A percentile compares a stretch with the other conserved stretches of the same genome.
Evolutionary conservation across 2,797 vertebrate genomes (phyloP).

Genomic region (Rachycentron canadum): DNA sequence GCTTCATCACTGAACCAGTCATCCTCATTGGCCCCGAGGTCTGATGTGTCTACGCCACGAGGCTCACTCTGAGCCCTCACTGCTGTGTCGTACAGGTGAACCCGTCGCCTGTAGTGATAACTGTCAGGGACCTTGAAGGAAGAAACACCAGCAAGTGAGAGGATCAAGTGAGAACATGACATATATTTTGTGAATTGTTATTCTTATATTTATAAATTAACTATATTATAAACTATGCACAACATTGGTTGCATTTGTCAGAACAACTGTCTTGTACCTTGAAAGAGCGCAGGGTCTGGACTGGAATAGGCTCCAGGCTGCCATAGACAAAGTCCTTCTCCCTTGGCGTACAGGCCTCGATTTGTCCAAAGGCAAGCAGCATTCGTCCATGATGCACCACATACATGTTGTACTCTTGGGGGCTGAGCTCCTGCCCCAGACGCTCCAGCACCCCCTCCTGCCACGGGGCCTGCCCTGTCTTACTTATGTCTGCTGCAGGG

Average conservation of each 20-base stretch:
- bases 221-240: constrained; percentile 15
- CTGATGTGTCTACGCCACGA: constrained; percentile 91
- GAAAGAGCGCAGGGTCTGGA: constrained; percentile 92
- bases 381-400: constrained; percentile 93
- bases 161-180: too few relatives aligned
- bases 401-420: constrained; percentile 93
- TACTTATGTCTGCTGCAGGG: constrained; percentile 39
- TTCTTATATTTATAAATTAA: too few relatives aligned
- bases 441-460: constrained; percentile 93
- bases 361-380: constrained; percentile 94
- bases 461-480: constrained; percentile 90
- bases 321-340: constrained; percentile 96
- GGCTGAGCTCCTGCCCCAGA: constrained; percentile 87
- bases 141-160: background rate
- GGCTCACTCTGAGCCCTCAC: constrained; percentile 73
- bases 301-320: constrained; percentile 91
- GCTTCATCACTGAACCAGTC: constrained; percentile 88
- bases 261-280: constrained; percentile 76
- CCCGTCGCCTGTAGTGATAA: constrained; percentile 87
- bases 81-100: constrained; percentile 80
- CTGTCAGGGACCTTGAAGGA: constrained; percentile 89
- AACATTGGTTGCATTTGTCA: background rate
- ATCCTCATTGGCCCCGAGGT: constrained; percentile 83
- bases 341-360: constrained; percentile 91
- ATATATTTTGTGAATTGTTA: too few relatives aligned